Base-by-base conservation (phyloP, 2,113 vertebrate genomes). In the Monopterus albus region DNA sequence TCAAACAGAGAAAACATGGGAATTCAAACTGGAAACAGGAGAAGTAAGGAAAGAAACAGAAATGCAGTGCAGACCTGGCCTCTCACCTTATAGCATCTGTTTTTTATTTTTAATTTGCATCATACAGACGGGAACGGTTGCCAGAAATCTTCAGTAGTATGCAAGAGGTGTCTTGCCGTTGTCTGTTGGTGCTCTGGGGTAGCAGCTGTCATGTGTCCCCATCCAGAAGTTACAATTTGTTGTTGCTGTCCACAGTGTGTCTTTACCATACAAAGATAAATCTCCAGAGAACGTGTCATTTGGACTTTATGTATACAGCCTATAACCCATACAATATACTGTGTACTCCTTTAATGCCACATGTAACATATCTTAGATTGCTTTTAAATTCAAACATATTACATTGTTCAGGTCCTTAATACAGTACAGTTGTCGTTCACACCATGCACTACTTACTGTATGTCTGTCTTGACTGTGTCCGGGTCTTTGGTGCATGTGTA, bases 121-220 rank as follows among this genome's bases (percentile, higher is more conserved):
- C 43, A 49, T 83, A 87, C 82, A 88, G 78, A 81, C 75, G 72
- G 42, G 56, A 85, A 63, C 62, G 72, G 74, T 74, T 72, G 81
- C 57, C 68, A 59, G 67, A 79, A 82, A 86, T 85, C 72, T 86
- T 88, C 83, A 86, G 18, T 65, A 85, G 62, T 73, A 31, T 85
- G 85, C 83, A 84, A 47, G 74, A 62, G 66, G 55, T 59, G 14
- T 39, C 6, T 23, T 31, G 69, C 63, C 72, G 23, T 67, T 3
- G 35, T 73, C 84, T 79, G 38, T 43, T 55, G 79, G 43, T 60
- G 52, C 69, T 57, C 47, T 23, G 20, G 55, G 28, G 10, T 36
- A 66, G 55, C 38, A 49, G 55, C 60, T 52, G 61, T 68, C 29
- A 17, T 40, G 7, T 67, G 57, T 39, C 29, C 8, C 1, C n/a